Percentiles rank a stretch among this genome's conserved stretches.
phyloP scores from a whole-genome alignment of 2,113 vertebrate species.

The Rhodinocichla rosea region DNA sequence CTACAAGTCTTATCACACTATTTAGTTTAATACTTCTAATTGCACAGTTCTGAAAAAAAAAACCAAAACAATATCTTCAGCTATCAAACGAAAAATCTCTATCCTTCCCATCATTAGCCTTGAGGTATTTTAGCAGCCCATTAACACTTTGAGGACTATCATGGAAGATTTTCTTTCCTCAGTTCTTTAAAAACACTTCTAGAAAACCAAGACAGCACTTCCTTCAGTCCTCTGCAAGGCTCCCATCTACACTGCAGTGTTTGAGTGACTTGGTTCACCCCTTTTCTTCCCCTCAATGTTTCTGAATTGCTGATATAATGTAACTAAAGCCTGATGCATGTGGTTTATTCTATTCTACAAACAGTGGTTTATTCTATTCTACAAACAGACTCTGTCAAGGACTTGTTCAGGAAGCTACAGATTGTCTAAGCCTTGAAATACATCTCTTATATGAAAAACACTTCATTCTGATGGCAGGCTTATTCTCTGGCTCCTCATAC shows the following conservation, averaged over 20 bases:
- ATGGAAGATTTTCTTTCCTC: background rate
- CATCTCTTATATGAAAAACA: background rate
- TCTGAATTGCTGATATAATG: background rate
- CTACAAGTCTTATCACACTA: background rate
- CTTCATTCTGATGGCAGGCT: background rate
- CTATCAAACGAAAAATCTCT: background rate
- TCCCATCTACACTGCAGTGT: background rate
- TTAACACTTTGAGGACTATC: background rate
- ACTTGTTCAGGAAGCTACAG: background rate
- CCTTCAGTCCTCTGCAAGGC: background rate
- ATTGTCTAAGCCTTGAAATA: background rate
- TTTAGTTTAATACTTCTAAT: background rate
- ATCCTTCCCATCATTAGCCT: background rate
- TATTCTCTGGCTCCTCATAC: background rate
- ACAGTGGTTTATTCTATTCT: background rate
- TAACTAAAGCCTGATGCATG: background rate
- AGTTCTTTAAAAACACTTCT: background rate
- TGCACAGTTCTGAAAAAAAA: background rate
- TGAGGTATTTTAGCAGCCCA: background rate
- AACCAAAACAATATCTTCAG: background rate
- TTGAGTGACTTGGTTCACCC: background rate
- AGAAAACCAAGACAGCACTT: background rate
- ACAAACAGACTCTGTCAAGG: background rate
- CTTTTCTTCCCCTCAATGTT: background rate
- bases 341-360: background rate